Base-by-base conservation (phyloP, 2,888 invertebrate genomes). In the Lasioglossum lativentre region DNA sequence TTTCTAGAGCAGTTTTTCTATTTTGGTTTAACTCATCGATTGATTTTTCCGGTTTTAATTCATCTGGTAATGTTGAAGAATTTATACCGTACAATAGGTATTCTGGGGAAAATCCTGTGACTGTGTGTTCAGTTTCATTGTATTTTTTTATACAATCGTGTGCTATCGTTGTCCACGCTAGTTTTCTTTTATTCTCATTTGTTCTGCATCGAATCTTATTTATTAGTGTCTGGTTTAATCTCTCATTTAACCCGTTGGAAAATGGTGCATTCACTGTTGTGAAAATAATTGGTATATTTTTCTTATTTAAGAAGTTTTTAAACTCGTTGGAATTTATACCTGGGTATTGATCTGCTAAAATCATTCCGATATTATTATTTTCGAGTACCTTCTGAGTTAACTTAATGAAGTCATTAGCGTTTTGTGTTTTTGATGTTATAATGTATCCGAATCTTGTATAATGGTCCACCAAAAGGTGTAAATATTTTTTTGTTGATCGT, bases 401-500 rank as follows among this genome's bases (percentile, higher is more conserved):
- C 75, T 88, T 83, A 40, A 84, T 85, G 8, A 88, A 86, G 16
- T 87, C 79, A 0, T 75, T 82, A 2, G 82, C 73, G n/a, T 77
- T 71, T 47, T 86, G 76, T 19, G 80, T 87, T 68, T 85, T 88
- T 38, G 75, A 83, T 19, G 79, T 83, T 71, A 0, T 47, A 40
- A 75, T 75, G 0, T 56, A 72, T 14, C 75, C 80, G 6, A 52
- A 56, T 71, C 79, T 0, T 47, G 19, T 16, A 45, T 0, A 45
- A 16, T 45, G 45, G 16, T 45, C 45, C 45, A 45, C 45, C 0
- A 42, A 14, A 42, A 81, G n/a, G 23, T 88, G 83, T n/a, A 88
- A 2, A 59, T 85, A 89, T 85, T 70, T 86, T 82, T 89, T 89
- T 40, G 87, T 87, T 10, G 87, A 89, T 78, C 86, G 76, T 4